A percentile compares a stretch with the other conserved stretches of the same genome.
These are phyloP conservation scores for Drosophila erecta DNA, from an alignment of 1,140 invertebrate species.

Conservation along the genomic window DNA sequence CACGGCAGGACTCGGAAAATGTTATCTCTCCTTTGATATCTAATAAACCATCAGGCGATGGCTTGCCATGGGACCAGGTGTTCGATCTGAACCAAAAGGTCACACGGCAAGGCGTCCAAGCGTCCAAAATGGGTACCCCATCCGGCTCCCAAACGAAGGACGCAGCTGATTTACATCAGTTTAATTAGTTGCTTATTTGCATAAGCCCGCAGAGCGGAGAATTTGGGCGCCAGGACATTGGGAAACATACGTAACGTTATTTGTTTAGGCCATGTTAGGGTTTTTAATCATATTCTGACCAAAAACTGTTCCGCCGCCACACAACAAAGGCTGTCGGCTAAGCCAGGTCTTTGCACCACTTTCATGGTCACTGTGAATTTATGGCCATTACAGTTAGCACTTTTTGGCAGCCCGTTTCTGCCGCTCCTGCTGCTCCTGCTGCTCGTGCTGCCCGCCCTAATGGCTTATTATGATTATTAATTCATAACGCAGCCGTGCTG, in stretches of 20 bases:
- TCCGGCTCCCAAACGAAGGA: conserved; percentile 4
- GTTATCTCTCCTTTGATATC: conserved; percentile 43
- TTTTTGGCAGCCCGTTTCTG: conserved; percentile 44
- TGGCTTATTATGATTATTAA: conserved; percentile 79
- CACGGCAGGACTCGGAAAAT: conserved; percentile 5
- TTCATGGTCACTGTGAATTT: conserved; percentile 65
- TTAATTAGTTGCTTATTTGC: conserved; percentile 78
- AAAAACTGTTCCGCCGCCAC: conserved; percentile 25
- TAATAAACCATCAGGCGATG: conserved; percentile 25
- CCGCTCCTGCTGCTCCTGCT: not conserved
- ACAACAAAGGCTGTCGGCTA: conserved; percentile 14
- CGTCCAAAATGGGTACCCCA: conserved; percentile 7
- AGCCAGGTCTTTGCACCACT: conserved; percentile 33
- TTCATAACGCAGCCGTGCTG: conserved; percentile 53
- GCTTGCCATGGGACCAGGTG: conserved; percentile 44
- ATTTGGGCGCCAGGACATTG: conserved; percentile 38
- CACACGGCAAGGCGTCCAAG: conserved; percentile 36
- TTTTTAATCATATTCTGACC: conserved; percentile 49
- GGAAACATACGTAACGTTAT: conserved; percentile 71
- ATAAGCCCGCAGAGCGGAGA: conserved; percentile 37
- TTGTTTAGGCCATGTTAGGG: conserved; percentile 63
- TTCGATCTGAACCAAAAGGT: conserved; percentile 42
- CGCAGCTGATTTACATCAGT: conserved; percentile 70
- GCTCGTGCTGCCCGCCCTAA: conserved; percentile 30
- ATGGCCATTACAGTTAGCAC: conserved; percentile 71